Evolutionary conservation across 2,113 vertebrate genomes (phyloP).

Genomic region (Thermophis baileyi): DNA sequence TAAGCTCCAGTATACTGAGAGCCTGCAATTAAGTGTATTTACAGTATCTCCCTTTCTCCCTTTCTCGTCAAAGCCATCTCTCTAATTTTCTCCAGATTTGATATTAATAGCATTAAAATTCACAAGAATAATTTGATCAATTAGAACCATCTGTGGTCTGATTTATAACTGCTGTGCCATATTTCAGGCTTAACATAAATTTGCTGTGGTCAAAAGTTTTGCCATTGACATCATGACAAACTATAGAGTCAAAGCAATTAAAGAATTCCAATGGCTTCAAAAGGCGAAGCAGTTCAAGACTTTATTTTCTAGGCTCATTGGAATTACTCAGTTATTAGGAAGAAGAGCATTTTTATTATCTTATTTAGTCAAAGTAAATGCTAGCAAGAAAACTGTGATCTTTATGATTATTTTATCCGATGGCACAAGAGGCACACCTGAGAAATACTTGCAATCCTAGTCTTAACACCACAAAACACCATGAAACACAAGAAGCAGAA

Average conservation of each 20-base stretch:
- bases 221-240: background rate
- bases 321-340: background rate
- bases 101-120: constrained; percentile 61
- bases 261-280: background rate
- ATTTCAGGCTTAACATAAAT: constrained; percentile 12
- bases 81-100: constrained; percentile 43
- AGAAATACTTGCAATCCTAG: background rate
- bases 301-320: background rate
- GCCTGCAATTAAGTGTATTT: background rate
- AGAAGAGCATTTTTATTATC: background rate
- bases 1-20: background rate
- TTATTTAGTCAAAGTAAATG: background rate
- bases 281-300: background rate
- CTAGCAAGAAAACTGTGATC: background rate
- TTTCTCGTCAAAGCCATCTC: background rate
- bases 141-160: constrained; percentile 55
- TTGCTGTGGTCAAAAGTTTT: constrained; percentile 5
- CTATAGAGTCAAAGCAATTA: background rate
- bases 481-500: background rate
- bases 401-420: background rate
- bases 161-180: constrained; percentile 33
- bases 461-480: background rate
- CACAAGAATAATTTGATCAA: constrained; percentile 55
- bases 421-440: background rate
- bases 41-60: constrained; percentile 10